Conservation (phyloP, 2,797 vertebrate genomes). For the Sebastes goodei region DNA sequence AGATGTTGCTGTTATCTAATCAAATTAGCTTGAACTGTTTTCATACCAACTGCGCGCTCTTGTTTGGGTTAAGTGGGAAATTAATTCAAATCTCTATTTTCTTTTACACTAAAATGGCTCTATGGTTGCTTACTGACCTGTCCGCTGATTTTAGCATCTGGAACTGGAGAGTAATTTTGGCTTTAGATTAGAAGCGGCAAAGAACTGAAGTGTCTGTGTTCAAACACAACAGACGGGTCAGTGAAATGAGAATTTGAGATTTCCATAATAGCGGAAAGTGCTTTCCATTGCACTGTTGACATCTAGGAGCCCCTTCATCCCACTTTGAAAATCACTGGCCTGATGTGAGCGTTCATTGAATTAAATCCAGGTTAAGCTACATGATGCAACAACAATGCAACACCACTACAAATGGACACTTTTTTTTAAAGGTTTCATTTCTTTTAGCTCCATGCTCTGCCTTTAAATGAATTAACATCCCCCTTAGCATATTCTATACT, state of each 20-base stretch:
- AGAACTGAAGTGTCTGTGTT: constrained; percentile 14
- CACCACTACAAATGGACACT: not conserved
- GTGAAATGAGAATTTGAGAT: not conserved
- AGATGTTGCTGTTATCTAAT: constrained; percentile 51
- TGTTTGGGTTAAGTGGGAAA: constrained; percentile 20
- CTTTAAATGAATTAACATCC: not conserved
- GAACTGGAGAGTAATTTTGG: not conserved
- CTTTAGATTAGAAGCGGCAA: constrained; percentile 20
- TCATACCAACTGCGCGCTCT: not conserved
- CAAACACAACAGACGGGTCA: not conserved
- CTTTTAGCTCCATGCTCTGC: not conserved
- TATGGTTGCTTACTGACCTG: not conserved
- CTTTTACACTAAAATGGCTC: not conserved
- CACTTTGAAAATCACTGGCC: not conserved
- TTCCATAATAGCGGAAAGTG: constrained; percentile 8
- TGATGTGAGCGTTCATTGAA: not conserved
- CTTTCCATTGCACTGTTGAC: not conserved
- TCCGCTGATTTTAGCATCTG: not conserved
- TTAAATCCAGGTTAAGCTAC: constrained; percentile 15
- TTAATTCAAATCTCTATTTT: not conserved
- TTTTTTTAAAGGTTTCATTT: not conserved
- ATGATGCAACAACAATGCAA: not conserved
- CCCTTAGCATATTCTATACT: constrained; percentile 5
- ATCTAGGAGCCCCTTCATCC: not conserved
- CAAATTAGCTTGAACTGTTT: constrained; percentile 41